Evolutionary conservation across 2,113 vertebrate species (phyloP), one percentile per base, ranked within the genome.

Genomic region (Gallinago paraguaiae): DNA sequence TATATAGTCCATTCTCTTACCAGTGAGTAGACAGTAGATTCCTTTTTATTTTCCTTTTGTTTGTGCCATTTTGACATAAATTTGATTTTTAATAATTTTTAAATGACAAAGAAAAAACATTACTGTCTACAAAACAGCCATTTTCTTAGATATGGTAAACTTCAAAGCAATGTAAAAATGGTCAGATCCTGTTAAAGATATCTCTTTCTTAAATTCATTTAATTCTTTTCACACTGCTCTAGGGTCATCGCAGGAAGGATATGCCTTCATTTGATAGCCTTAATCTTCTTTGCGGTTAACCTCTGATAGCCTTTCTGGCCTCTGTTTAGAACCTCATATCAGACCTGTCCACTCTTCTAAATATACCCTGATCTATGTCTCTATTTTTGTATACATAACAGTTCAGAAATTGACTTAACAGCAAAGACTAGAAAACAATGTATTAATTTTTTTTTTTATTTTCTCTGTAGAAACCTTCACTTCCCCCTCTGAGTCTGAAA

Each of bases 311-410:
- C 67, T 94, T 85, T 86, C 41, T 75, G 67, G 24, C 91, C 80
- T 92, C 37, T 96, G 63, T 95, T 95, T 94, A 88, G 59, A 95
- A 92, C 43, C 27, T 95, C 12, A 11, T 87, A 90, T 81, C 75
- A 92, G 79, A 84, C 82, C 67, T 94, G 82, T 94, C 89, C 63
- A 43, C 76, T 96, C 92, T 86, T 88, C 91, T 85, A 90, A 93
- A 95, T 82, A 93, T 20, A 86, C 6, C 25, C 22, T 77, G 31
- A 88, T 70, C 46, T 23, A 75, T 60, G n/a, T 24, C 46, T 95
- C 46, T 96, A 83, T 96, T 95, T 97, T 82, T 82, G 61, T 89
- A 80, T 83, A 63, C 0, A 2, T 78, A 82, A 57, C 8, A 91
- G 50, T 51, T 28, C 63, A 96, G 30, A 95, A 96, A 88, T 92